A percentile compares a stretch with the other conserved stretches of the same genome.
phyloP scores from a whole-genome alignment of 64 coral and sea anemone genomes.

The Actinia equina region DNA sequence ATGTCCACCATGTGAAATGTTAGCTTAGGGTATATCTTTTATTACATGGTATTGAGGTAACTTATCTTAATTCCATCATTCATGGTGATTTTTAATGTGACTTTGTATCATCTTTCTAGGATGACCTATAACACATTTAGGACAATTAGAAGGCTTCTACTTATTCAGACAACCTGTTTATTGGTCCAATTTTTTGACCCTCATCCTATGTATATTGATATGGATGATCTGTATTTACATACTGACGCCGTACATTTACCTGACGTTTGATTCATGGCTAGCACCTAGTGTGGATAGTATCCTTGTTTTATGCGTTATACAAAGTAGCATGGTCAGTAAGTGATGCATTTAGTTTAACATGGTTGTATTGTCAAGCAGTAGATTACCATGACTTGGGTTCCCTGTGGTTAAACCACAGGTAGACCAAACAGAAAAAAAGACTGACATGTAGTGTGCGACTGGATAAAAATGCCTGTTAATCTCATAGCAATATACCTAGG shows the following conservation, averaged over 20 bases:
- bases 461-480: not conserved
- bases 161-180: not conserved
- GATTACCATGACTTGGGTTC: not conserved
- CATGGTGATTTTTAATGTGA: not conserved
- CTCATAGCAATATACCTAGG: not conserved
- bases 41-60: no score
- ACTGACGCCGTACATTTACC: not conserved
- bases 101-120: not conserved
- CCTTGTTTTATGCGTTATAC: not conserved
- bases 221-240: not conserved
- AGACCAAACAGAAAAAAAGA: not conserved
- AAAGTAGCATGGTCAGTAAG: no score
- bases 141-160: not conserved
- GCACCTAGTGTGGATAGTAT: not conserved
- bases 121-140: conserved; percentile 10
- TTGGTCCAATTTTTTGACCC: not conserved
- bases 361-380: no score
- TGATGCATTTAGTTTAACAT: no score
- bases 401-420: not conserved
- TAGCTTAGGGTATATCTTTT: no score
- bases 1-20: no score
- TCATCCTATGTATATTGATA: conserved; percentile 1
- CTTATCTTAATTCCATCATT: not conserved
- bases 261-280: not conserved
- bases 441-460: not conserved